Base-by-base conservation (phyloP, 2,888 invertebrate species). In the Limenitis camilla region DNA sequence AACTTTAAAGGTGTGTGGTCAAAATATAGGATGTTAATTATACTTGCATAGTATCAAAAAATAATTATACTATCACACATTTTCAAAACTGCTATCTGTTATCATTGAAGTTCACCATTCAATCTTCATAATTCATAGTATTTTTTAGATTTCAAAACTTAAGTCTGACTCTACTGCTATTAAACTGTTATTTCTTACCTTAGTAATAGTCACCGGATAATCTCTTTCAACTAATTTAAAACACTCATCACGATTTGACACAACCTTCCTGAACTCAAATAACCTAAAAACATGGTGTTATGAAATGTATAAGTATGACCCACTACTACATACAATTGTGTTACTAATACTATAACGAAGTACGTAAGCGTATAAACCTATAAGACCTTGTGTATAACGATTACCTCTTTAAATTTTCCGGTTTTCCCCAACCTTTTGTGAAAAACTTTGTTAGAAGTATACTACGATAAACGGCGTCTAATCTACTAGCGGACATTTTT, bases 371-470 rank as follows among this genome's bases (percentile, higher is more conserved):
- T 29, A 5, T 5, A 9, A 1, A 19, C 6, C 8, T 32, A 29
- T 1, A 43, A 5, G 19, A 48, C 7, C 6, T 31, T 31, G 6
- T 33, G 48, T 53, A 58, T 66, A 67, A 67, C 61, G 45, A 65
- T 72, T 69, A 94, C 96, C 93, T 93, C 81, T 93, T 92, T 53
- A 99, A 89, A 78, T 95, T 94, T 68, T 96, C 95, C 28, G 98
- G 96, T 72, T 94, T 93, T 5, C 98, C 98, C 98, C 98, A 99
- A 67, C 98, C 98, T 88, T 96, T 96, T 1, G 94, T 95, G 73
- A 98, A 99, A 78, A 98, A 96, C 79, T 94, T 95, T 1, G 96
- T 94, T 52, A 97, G 87, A 52, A 98, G 89, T 71, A 98, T 90
- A 74, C 94, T 93, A 62, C 97, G 90, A 76, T 97, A 98, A 48